Percentiles rank a stretch among this genome's conserved stretches.
Conservation (phyloP, 2,888 invertebrate species). For the Muschampia plurimacula region DNA sequence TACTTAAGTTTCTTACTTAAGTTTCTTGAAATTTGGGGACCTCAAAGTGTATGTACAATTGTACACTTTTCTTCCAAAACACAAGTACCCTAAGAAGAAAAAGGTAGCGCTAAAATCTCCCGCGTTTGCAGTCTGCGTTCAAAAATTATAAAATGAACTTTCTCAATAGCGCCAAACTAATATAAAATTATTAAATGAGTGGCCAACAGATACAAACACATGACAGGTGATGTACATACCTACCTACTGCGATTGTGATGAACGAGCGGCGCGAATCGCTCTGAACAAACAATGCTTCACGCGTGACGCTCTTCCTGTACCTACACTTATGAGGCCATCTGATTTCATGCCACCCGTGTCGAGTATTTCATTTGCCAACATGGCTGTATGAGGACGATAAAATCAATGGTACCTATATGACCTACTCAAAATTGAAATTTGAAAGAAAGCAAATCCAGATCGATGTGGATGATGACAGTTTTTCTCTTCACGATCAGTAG, state of each 20-base stretch:
- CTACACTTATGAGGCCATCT: constrained; percentile 14
- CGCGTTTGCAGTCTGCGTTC: background rate
- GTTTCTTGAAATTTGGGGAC: too few species aligned
- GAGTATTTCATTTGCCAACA: constrained; percentile 6
- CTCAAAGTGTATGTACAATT: too few species aligned
- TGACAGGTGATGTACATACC: background rate
- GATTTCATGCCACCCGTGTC: constrained; percentile 15
- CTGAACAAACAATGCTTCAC: constrained; percentile 14
- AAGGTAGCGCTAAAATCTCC: background rate
- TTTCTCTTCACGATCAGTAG: background rate
- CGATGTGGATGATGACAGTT: too few species aligned
- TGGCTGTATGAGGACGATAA: background rate
- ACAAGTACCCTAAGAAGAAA: background rate
- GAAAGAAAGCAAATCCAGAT: too few species aligned
- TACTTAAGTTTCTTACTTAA: too few species aligned
- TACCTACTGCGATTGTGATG: background rate
- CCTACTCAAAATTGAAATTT: too few species aligned
- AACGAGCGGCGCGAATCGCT: constrained; percentile 4
- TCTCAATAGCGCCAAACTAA: background rate
- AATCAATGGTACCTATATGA: background rate
- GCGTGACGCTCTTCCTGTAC: constrained; percentile 9
- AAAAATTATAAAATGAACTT: background rate
- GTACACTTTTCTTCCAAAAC: background rate
- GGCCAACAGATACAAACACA: background rate
- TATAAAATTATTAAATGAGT: background rate